A percentile compares a stretch with the other conserved stretches of the same genome.
These are phyloP conservation scores for Drosophila auraria DNA, from an alignment of 1,140 invertebrate species.

Conservation along the genomic window DNA sequence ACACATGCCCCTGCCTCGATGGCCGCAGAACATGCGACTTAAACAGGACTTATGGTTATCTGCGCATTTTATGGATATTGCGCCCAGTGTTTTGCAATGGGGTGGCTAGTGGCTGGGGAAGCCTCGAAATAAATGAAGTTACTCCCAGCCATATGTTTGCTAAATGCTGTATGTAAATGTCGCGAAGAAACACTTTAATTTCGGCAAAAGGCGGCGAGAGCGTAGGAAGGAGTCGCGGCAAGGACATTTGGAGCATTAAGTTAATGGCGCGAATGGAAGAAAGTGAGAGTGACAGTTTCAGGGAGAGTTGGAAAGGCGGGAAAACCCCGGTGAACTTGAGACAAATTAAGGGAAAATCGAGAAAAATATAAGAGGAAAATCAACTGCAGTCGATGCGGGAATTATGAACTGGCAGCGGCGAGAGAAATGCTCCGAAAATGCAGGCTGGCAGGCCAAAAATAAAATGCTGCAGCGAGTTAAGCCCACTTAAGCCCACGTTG, in stretches of 20 bases:
- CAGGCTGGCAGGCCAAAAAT: conserved; percentile 29
- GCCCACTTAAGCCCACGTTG: conserved; percentile 79
- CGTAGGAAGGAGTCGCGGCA: conserved; percentile 20
- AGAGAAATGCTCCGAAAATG: conserved; percentile 5
- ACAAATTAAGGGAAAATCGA: conserved; percentile 62
- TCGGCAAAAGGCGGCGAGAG: conserved; percentile 20
- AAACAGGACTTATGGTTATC: conserved; percentile 85
- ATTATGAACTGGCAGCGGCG: conserved; percentile 9
- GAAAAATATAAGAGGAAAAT: conserved; percentile 11
- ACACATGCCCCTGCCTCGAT: neutral
- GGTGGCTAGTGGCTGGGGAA: conserved; percentile 10
- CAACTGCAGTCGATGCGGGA: conserved; percentile 9
- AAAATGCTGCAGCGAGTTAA: conserved; percentile 64
- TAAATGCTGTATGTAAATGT: conserved; percentile 79
- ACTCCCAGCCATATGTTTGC: conserved; percentile 73
- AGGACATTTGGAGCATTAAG: conserved; percentile 55
- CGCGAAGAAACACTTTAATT: conserved; percentile 73
- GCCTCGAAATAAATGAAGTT: conserved; percentile 75
- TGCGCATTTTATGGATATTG: conserved; percentile 85
- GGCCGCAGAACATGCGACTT: conserved; percentile 69
- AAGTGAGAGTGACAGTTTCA: conserved; percentile 52
- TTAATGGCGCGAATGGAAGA: conserved; percentile 55
- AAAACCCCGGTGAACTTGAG: conserved; percentile 58
- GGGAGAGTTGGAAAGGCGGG: neutral
- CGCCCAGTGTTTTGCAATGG: conserved; percentile 41